Base-by-base conservation (phyloP, 2,888 invertebrate species). In the Drosophila gaucha region DNA sequence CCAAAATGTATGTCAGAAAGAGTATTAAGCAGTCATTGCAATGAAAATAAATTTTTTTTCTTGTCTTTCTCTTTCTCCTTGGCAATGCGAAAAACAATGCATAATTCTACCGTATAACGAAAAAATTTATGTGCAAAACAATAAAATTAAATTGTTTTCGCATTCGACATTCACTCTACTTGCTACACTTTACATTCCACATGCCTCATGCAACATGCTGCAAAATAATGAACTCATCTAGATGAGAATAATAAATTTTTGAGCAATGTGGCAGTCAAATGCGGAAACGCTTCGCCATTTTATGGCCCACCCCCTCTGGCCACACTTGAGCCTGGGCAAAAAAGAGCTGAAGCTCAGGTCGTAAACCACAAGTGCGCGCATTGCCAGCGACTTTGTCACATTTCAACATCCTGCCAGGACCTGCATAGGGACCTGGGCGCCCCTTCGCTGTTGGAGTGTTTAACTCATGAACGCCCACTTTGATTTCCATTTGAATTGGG, bases 81-180 rank as follows among this genome's bases (percentile, higher is more conserved):
- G n/a, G n/a, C 58, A 58, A 41, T 59, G 47, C 46, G 63, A 50
- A 67, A 79, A 70, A 86, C 75, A 80, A 80, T 73, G 80, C 86
- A 82, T 85, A 82, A 78, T 86, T 86, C 78, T 70, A 66, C 20
- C 35, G 50, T 47, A 73, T 54, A 58, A 51, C 18, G 28, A 30
- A 41, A 47, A 66, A 85, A 88, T 90, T 90, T 89, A 90, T 90
- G 89, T 65, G 80, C 73, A 89, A 88, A 89, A 80, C 88, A 90
- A 89, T 90, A 90, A 90, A 90, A 89, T 89, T 89, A 90, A 90
- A 90, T 90, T 89, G 90, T 90, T 89, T 89, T 84, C 80, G 75
- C 86, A 89, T 89, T 89, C 86, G 69, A 68, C 80, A 69, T 44
- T 54, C 52, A 33, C 41, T 41, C 41, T 14, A 18, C 22, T 39